Conservation (phyloP, 2,797 vertebrate species). For the Falco columbarius region DNA sequence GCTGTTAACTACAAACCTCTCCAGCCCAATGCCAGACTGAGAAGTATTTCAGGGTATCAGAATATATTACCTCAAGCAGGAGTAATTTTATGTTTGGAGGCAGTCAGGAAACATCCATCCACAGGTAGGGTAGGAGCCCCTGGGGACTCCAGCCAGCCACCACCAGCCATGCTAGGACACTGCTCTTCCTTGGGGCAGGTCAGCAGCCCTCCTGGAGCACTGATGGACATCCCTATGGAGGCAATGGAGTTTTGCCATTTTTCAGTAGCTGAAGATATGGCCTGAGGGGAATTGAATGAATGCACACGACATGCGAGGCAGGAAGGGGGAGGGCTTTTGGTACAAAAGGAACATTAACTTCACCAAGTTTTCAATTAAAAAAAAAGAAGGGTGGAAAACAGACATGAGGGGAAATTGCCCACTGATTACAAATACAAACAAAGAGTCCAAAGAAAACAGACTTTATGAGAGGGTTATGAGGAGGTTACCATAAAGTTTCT, state of each 20-base stretch:
- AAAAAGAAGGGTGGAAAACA: not conserved
- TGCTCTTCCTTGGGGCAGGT: not conserved
- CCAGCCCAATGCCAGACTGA: not conserved
- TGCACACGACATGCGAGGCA: not conserved
- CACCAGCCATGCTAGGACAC: not conserved
- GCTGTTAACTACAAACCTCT: not conserved
- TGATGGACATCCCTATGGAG: rapidly evolving
- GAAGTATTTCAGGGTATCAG: not conserved
- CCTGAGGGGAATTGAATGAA: not conserved
- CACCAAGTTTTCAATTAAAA: not conserved
- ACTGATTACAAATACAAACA: not conserved
- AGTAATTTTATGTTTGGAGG: not conserved
- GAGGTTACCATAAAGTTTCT: conserved; percentile 11
- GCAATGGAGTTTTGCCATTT: not conserved
- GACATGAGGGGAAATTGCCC: not conserved
- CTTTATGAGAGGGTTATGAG: not conserved
- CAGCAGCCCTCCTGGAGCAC: not conserved
- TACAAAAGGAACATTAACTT: not conserved
- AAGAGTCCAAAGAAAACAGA: not conserved
- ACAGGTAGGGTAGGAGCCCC: not conserved
- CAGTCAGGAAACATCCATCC: not conserved
- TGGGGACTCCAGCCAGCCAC: not conserved
- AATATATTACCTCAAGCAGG: not conserved
- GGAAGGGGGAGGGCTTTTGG: not conserved
- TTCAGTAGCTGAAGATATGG: not conserved